Conservation (phyloP, 2,888 invertebrate species). For the Orchestes rusci region DNA sequence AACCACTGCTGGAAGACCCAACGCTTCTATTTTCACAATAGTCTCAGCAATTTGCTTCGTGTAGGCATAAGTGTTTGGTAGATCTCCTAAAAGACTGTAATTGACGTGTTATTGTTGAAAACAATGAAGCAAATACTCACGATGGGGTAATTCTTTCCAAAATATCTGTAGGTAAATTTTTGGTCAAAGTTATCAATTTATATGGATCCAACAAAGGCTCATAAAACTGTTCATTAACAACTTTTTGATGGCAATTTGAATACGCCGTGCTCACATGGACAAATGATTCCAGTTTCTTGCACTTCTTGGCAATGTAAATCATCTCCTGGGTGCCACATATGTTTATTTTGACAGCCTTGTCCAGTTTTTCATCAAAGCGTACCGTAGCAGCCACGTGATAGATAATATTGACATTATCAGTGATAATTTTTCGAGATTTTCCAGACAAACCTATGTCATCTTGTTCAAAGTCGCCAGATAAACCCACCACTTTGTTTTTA, state of each 20-base stretch:
- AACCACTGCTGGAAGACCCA: constrained; percentile 55
- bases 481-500: constrained; percentile 49
- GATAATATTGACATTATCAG: constrained; percentile 37
- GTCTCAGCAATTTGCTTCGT: constrained; percentile 67
- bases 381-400: constrained; percentile 71
- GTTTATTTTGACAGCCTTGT: constrained; percentile 59
- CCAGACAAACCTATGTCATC: constrained; percentile 47
- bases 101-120: too few relatives aligned
- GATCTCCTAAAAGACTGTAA: constrained; percentile 44
- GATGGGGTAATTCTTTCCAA: constrained; percentile 34
- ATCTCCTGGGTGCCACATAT: constrained; percentile 57
- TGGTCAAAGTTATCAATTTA: constrained; percentile 35
- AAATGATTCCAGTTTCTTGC: constrained; percentile 48
- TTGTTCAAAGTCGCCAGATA: constrained; percentile 49
- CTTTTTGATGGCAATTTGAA: constrained; percentile 25
- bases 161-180: constrained; percentile 38
- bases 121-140: constrained; percentile 21
- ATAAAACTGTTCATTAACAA: constrained; percentile 30
- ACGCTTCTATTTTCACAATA: constrained; percentile 47
- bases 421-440: constrained; percentile 36
- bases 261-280: constrained; percentile 32
- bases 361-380: constrained; percentile 63
- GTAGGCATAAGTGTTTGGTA: constrained; percentile 68
- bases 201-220: constrained; percentile 38
- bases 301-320: constrained; percentile 54